These are phyloP conservation scores for Origma solitaria DNA, from an alignment of 2,113 vertebrate species.

Conservation along the genomic window DNA sequence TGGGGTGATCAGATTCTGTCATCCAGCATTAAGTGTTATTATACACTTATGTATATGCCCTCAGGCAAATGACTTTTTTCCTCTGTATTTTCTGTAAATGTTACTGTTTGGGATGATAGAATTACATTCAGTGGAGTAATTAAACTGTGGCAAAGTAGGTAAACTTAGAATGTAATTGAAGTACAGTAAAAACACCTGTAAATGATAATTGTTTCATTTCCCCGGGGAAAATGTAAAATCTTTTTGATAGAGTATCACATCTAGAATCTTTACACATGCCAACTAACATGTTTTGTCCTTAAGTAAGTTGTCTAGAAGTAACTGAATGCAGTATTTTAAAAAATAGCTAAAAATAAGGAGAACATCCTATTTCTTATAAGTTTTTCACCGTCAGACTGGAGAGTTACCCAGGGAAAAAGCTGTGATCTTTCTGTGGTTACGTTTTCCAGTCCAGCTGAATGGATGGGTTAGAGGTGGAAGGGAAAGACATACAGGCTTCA, in stretches of 20 bases:
- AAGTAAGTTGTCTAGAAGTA: background rate
- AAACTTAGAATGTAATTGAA: background rate
- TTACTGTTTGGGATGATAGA: background rate
- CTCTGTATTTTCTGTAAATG: background rate
- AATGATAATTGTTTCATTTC: background rate
- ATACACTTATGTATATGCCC: background rate
- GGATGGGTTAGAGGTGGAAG: background rate
- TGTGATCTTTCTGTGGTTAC: conserved; percentile 11
- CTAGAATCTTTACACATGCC: background rate
- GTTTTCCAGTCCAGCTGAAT: background rate
- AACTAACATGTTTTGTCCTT: background rate
- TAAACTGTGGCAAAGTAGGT: conserved; percentile 1
- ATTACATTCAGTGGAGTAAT: background rate
- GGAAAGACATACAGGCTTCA: background rate
- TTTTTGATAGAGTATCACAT: background rate
- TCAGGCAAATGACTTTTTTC: background rate
- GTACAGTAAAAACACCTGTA: background rate
- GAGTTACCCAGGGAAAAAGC: background rate
- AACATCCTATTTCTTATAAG: background rate
- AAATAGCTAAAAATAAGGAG: background rate
- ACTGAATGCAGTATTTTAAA: background rate
- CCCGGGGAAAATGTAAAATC: background rate
- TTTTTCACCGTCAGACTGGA: background rate
- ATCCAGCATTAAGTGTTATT: background rate
- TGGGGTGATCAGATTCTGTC: background rate